Percentiles rank a stretch among this genome's conserved stretches.
Conservation (phyloP, 2,888 invertebrate genomes). For the Esperia sulphurella region DNA sequence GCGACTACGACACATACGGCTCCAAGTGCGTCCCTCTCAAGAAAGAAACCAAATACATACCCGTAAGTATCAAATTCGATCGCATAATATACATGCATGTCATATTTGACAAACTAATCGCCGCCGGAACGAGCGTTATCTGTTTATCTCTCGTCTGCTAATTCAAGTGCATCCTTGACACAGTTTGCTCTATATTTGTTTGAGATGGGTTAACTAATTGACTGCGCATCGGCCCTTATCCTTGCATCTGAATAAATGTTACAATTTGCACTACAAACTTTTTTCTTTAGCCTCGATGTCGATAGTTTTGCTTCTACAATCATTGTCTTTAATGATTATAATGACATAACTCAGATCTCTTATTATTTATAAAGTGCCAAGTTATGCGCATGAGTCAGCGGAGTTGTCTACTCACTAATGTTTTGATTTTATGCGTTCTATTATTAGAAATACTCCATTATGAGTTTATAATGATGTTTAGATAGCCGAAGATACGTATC, state of each 20-base stretch:
- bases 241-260: too few relatives aligned
- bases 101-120: constrained; percentile 15
- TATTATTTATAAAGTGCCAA: constrained; percentile 2
- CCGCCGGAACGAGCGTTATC: constrained; percentile 33
- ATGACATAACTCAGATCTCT: constrained; percentile 37
- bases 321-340: constrained; percentile 41
- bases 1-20: constrained; percentile 51
- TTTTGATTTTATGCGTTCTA: constrained; percentile 1
- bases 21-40: constrained; percentile 51
- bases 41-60: constrained; percentile 46
- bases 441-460: not conserved
- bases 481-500: not conserved
- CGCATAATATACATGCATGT: not conserved
- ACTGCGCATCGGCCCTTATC: not conserved
- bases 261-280: too few relatives aligned
- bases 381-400: constrained; percentile 8
- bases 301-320: constrained; percentile 31
- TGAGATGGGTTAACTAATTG: constrained; percentile 16
- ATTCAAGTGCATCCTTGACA: constrained; percentile 60
- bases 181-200: constrained; percentile 29
- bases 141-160: constrained; percentile 37
- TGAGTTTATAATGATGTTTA: constrained; percentile 4
- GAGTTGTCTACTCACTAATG: constrained; percentile 2
- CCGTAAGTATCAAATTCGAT: constrained; percentile 42
- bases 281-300: too few relatives aligned